Evolutionary conservation across 2,113 vertebrate species (phyloP), one percentile per base, ranked within the genome.

Genomic region (Equus quagga): DNA sequence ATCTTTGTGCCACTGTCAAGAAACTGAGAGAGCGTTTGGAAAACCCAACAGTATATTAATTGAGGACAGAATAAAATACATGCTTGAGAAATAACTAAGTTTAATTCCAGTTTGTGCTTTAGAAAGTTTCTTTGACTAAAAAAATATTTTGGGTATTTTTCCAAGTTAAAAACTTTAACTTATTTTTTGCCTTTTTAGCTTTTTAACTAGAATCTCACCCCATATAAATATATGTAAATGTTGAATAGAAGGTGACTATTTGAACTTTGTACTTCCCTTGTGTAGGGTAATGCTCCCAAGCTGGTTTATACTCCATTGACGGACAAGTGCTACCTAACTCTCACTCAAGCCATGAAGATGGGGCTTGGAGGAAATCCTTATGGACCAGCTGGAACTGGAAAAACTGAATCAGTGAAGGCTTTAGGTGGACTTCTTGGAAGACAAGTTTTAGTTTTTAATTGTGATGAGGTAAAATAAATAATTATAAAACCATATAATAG

Each of bases 361-460:
- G 99, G 99, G 26, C 99, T 99, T 36, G 99, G 99, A 88, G 99
- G 99, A 54, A 99, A 99, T 98, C 99, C 99, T 17, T 99, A 99
- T 23, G 99, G 99, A 60, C 99, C 99, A 3, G 99, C 99, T 51
- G 99, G 99, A 92, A 99, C 99, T 69, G 99, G 99, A 62, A 99
- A 99, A 98, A 99, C 99, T 0, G 99, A 99, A 98, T 99, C 99
- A 6, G 99, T 99, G 94, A 99, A 99, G 98, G 99, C 99, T 21
- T 98, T 99, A 64, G 99, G 99, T 92, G 99, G 99, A 83, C 98
- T 99, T 98, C 99, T 99, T 87, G 99, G 99, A 95, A 99, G 99
- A 97, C 99, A 99, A 98, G 99, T 99, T 83, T 98, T 99, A 98
- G 99, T 99, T 87, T 99, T 99, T 97, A 99, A 99, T 96, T 99